Evolutionary conservation across 30 jellyfish, hydroid and myxozoan genomes (phyloP), one percentile per base, ranked within the genome.

Genomic region (Clytia hemisphaerica): DNA sequence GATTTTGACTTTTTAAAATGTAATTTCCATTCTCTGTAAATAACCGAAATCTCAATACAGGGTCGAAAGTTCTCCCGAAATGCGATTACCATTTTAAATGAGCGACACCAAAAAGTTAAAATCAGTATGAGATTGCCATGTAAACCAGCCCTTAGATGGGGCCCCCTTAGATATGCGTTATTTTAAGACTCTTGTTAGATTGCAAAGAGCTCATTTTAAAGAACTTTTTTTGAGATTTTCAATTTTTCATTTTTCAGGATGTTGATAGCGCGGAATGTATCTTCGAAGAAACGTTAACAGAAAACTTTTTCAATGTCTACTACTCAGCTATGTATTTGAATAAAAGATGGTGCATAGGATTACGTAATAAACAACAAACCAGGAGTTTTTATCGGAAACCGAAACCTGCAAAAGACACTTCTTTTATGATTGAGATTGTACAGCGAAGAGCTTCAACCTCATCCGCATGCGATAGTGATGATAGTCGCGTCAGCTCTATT

Each of bases 211-310:
- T 10, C 53, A n/a, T 18, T 42, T 10, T 18, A 42, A 12, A 12
- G 12, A 42, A 12, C 66, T 26, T 33, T 30, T 16, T 31, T 62
- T 62, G 5, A n/a, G 2, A 66, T 9, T 44, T 71, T 3, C 72
- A 10, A n/a, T 72, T 19, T 4, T 50, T 34, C 31, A 12, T 14
- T 2, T 45, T 72, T 29, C 29, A 88, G 97, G 97, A 88, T 75
- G 97, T 88, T 22, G 97, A 88, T 72, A 80, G 97, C 31, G 88
- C 94, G 19, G 97, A 88, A 68, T 88, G 97, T 76, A 73, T 88
- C 34, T 88, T 88, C 45, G 97, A 88, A 68, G 97, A 88, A 61
- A 63, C 97, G 9, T 47, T 88, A 77, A 79, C 97, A 21, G 94
- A 88, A 46, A 92, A 88, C 73, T 88, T 88, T 65, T 80, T 84